Percentiles rank a stretch among this genome's conserved stretches.
These are phyloP conservation scores for Pherbina coryleti DNA, from an alignment of 2,888 invertebrate genomes.

Conservation along the genomic window DNA sequence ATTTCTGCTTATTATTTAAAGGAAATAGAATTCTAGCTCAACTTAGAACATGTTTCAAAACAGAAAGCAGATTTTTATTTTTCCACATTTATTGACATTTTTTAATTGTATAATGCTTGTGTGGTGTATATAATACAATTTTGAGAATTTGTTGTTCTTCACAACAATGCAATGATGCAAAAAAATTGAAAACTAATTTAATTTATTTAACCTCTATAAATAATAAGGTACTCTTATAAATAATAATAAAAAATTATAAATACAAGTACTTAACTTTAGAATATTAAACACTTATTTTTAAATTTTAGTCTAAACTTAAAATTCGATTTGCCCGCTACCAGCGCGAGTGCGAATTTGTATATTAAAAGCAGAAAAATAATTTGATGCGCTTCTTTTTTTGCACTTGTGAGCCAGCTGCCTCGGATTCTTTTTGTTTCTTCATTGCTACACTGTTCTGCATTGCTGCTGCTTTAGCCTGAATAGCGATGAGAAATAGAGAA, in stretches of 20 bases:
- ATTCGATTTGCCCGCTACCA: background rate
- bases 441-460: slow-evolving; percentile 25
- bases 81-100: background rate
- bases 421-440: slow-evolving; percentile 9
- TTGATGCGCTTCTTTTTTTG: slow-evolving; percentile 49
- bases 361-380: slow-evolving; percentile 51
- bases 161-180: background rate
- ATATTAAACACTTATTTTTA: background rate
- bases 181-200: background rate
- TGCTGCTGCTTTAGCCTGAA: slow-evolving; percentile 12
- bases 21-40: no score
- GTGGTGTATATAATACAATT: slow-evolving; percentile 16
- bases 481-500: background rate
- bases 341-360: background rate
- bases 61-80: background rate
- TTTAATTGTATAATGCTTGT: background rate
- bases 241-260: background rate
- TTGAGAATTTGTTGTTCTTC: background rate
- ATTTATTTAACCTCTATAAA: no score
- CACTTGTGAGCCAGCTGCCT: slow-evolving; percentile 32
- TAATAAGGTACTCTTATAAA: background rate
- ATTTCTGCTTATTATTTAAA: background rate
- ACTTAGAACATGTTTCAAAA: background rate
- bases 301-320: background rate
- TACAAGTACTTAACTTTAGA: background rate